Base-by-base conservation (phyloP, 2,888 invertebrate species). In the Amphimallon solstitiale region DNA sequence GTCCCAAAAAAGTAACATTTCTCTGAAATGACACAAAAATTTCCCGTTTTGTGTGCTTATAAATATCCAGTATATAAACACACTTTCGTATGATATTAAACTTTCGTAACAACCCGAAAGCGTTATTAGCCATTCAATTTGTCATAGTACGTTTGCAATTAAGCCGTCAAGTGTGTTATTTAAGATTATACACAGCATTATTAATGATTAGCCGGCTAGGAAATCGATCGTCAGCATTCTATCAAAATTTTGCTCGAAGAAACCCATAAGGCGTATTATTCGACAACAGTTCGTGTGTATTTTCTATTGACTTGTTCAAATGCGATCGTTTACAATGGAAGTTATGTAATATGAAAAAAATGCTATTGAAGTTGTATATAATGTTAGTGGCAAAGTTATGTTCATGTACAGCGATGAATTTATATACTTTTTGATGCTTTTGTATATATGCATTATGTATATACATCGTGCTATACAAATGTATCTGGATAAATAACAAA, bases 61-160 rank as follows among this genome's bases (percentile, higher is more conserved):
- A 29, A 29, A 29, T 29, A 29, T 29, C 29, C 9, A 29, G 29
- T 29, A 9, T 29, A 29, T 5, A 49, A 49, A 49, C 23, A 49
- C 23, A 21, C 12, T 49, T 48, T 23, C 48, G 48, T 49, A 29
- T 23, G n/a, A 59, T 59, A 21, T 59, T 59, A 23, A 29, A 59
- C 40, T 19, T 59, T 43, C 23, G 15, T 59, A 59, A 59, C 15
- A 23, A 59, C 51, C 35, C 38, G 63, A 34, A 43, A 51, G 63
- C 56, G 21, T 65, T 65, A 65, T 65, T 65, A 65, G 46, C 38
- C 64, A 56, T 56, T 65, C 64, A 65, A 65, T 65, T 65, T 65
- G 64, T 65, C 64, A 65, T 48, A 46, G 34, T 19, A 37, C 19
- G 46, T 65, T 65, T 65, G 54, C 59, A 54, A 65, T 65, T 65